phyloP scores from a whole-genome alignment of 1,140 invertebrate species.

The Drosophila pseudoobscura region DNA sequence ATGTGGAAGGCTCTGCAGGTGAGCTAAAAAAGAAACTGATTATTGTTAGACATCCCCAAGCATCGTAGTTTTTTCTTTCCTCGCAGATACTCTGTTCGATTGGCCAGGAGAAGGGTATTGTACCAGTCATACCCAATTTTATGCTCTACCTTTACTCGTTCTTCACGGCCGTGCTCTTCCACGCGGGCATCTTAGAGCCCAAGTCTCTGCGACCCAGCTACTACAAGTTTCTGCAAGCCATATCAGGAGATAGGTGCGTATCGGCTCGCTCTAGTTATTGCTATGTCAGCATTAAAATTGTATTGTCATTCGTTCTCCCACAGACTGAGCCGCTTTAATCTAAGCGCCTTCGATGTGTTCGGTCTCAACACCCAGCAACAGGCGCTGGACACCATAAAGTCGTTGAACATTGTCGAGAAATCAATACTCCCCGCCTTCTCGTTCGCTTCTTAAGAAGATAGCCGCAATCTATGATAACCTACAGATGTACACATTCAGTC shows the following conservation, averaged over 20 bases:
- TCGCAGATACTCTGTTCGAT: slow-evolving; percentile 86
- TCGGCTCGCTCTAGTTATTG: slow-evolving; percentile 7
- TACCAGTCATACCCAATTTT: slow-evolving; percentile 87
- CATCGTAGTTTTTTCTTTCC: neutral
- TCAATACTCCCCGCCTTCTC: slow-evolving; percentile 53
- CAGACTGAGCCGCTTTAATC: slow-evolving; percentile 67
- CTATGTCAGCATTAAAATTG: slow-evolving; percentile 22
- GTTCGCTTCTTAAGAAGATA: slow-evolving; percentile 50
- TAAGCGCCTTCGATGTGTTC: slow-evolving; percentile 85
- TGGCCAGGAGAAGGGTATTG: slow-evolving; percentile 85
- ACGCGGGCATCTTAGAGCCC: slow-evolving; percentile 91
- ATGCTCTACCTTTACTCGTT: slow-evolving; percentile 89
- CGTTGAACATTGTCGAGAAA: slow-evolving; percentile 62
- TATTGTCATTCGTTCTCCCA: slow-evolving; percentile 19
- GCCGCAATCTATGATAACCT: neutral
- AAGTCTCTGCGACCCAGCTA: slow-evolving; percentile 91
- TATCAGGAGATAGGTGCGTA: slow-evolving; percentile 89
- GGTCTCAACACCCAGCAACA: slow-evolving; percentile 84
- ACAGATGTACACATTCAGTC: slow-evolving; percentile 3
- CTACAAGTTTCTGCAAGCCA: slow-evolving; percentile 90
- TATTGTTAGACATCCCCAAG: neutral
- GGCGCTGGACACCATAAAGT: slow-evolving; percentile 82
- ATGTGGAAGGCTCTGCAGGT: slow-evolving; percentile 90
- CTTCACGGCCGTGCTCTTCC: slow-evolving; percentile 91
- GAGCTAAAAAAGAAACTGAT: slow-evolving; percentile 11